phyloP scores from a whole-genome alignment of 2,113 vertebrate species.

The Tonatia bakeri region DNA sequence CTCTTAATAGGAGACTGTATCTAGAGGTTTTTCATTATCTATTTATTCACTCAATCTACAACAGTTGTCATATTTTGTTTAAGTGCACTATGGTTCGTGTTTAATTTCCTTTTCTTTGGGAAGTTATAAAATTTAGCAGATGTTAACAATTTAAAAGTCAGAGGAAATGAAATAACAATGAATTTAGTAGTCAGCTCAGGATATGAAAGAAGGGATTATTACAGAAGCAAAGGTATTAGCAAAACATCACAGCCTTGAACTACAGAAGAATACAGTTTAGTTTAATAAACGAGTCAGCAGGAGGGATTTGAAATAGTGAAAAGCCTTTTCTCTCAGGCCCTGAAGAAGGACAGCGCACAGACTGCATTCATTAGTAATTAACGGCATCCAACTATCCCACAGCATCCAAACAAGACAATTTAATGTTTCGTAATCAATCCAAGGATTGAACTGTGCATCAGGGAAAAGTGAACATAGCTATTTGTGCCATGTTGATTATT shows the following conservation, averaged over 20 bases:
- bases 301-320: not conserved
- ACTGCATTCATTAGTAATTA: conserved; percentile 10
- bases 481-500: conserved; percentile 17
- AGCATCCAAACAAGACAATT: not conserved
- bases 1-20: not conserved
- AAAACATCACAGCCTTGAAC: conserved; percentile 7
- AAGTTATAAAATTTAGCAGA: conserved; percentile 22
- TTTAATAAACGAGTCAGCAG: not conserved
- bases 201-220: not conserved
- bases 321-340: not conserved
- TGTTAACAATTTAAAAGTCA: not conserved
- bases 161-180: conserved; percentile 21
- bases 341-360: not conserved
- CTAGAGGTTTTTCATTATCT: not conserved
- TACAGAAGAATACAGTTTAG: not conserved
- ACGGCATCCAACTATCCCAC: not conserved
- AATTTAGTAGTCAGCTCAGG: not conserved
- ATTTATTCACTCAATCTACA: not conserved
- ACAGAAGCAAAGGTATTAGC: not conserved
- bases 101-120: conserved; percentile 46
- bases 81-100: not conserved
- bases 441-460: not conserved
- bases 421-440: not conserved
- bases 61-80: not conserved
- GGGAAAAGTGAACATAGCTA: not conserved